Evolutionary conservation across 2,113 vertebrate genomes (phyloP), one percentile per base, ranked within the genome.

Genomic region (Oncorhynchus clarkii): DNA sequence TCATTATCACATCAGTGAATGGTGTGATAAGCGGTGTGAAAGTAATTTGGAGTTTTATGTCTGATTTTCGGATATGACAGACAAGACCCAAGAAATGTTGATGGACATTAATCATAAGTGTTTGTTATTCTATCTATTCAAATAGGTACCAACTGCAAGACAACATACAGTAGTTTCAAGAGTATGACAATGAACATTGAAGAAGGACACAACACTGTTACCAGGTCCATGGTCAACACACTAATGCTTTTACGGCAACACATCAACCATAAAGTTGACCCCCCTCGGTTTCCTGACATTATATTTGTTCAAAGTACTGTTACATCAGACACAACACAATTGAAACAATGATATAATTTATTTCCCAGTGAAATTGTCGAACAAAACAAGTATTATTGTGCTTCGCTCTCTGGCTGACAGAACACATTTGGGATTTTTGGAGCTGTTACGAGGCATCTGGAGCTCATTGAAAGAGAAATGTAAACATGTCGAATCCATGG

Each of bases 401-500:
- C 65, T 16, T 67, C 65, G 16, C 12, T 67, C 14, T 67, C 24
- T 27, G 27, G 27, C 14, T 29, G 65, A 67, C 16, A 67, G 27
- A 29, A 26, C 11, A 29, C n/a, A 14, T 12, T 60, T 31, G 1
- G 11, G 75, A 68, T 4, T 72, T 39, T 0, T 4, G 74, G 11
- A 26, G 27, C 39, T 75, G 7, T 34, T 14, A 16, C 3, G 71
- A 78, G 60, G 68, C 70, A 59, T 76, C 27, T 60, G n/a, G 78
- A 67, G 26, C 27, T 67, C 24, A 29, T 20, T 31, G 71, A 62
- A 31, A 51, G n/a, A 64, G 70, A 39, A 70, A 78, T 78, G 75
- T 79, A 78, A 85, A 82, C 57, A 34, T 48, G 27, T 26, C 0
- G 65, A 29, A 29, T 67, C 65, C 65, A 26, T 16, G 13, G 54